Base-by-base conservation (phyloP, 2,888 invertebrate species). In the Syrphus vitripennis region DNA sequence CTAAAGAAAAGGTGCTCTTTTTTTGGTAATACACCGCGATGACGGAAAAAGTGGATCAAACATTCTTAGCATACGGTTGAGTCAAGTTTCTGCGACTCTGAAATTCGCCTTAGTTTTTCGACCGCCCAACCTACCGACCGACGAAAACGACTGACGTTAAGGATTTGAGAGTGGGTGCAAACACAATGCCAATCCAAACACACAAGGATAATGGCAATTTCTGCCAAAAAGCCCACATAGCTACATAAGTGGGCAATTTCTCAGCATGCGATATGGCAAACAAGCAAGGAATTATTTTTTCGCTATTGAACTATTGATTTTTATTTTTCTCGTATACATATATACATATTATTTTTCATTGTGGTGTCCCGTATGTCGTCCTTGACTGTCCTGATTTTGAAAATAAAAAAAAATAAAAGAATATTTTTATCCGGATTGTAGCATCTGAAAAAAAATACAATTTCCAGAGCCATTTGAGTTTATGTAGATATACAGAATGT, bases 201-300 rank as follows among this genome's bases (percentile, higher is more conserved):
- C 42, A 67, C 61, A 57, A 76, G 76, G 72, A 72, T 71, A 77
- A 42, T 72, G 65, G 71, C 50, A 63, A 45, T 40, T 79, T 50
- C 57, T 83, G 57, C 42, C 53, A 74, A 69, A 74, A 79, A 67
- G 10, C 55, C 40, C 9, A 45, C n/a, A n/a, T n/a, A n/a, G n/a
- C n/a, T 21, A 50, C 0, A 67, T 75, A 76, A 84, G 76, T 80
- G 65, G 84, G 75, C 80, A 71, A 76, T 84, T 86, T 83, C 74
- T 83, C 78, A 83, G 21, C 29, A 70, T 42, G 16, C 50, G 31
- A 48, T 50, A 24, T 40, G 12, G 24, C 55, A 16, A 48, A 1
- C 26, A 19, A 57, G 26, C 16, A 16, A 40, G 19, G 10, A 37
- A 14, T 12, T 16, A 65, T 72, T 31, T 63, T 61, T 53, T 48